phyloP scores from a whole-genome alignment of 2,797 vertebrate genomes.

The Clangula hyemalis region DNA sequence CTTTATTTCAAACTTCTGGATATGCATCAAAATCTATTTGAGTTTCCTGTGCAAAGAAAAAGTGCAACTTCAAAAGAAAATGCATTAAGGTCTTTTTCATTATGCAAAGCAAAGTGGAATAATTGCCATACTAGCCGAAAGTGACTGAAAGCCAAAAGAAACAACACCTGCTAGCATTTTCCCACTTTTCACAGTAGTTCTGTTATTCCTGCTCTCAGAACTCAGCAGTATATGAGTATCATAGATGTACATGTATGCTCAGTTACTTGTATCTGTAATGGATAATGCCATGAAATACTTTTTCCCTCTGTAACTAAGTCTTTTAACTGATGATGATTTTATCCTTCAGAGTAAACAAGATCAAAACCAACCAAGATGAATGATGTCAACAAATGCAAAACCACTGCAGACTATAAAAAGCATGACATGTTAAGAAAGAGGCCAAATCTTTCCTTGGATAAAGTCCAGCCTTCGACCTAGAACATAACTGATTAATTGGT shows the following conservation, averaged over 20 bases:
- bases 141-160: not conserved
- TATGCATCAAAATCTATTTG: not conserved
- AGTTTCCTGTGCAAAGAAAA: not conserved
- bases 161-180: not conserved
- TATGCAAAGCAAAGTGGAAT: fast-evolving
- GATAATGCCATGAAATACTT: not conserved
- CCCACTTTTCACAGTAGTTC: not conserved
- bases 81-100: not conserved
- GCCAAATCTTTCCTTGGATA: not conserved
- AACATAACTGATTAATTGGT: not conserved
- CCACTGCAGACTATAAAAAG: not conserved
- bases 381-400: not conserved
- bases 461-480: not conserved
- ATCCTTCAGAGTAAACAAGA: not conserved
- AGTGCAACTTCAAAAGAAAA: not conserved
- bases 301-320: not conserved
- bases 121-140: not conserved
- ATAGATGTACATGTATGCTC: not conserved
- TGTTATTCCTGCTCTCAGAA: not conserved
- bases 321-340: not conserved
- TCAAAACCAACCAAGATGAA: not conserved
- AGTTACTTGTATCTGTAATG: not conserved
- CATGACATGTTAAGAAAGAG: not conserved
- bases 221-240: fast-evolving
- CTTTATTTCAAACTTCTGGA: not conserved